Evolutionary conservation across 2,797 vertebrate genomes (phyloP).

Genomic region (Serranus cabrilla): DNA sequence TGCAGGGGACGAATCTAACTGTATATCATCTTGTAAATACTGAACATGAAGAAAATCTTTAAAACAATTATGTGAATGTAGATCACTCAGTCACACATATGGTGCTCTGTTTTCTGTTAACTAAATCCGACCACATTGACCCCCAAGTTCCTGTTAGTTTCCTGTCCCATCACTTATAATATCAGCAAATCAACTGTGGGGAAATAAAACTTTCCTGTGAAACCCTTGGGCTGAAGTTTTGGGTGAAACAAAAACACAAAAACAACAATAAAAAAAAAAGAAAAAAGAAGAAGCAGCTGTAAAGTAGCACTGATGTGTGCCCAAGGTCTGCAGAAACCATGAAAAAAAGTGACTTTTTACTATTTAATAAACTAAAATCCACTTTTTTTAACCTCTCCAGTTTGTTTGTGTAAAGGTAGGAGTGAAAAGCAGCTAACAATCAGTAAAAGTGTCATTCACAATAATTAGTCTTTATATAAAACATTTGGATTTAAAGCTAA

Average conservation of each 20-base stretch:
- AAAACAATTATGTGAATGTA: constrained; percentile 19
- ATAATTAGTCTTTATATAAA: constrained; percentile 12
- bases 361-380: constrained; percentile 8
- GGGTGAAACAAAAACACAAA: neutral
- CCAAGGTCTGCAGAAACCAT: neutral
- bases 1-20: too few relatives aligned
- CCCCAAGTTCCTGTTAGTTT: constrained; percentile 27
- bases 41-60: constrained; percentile 25
- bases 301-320: neutral
- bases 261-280: neutral
- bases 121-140: constrained; percentile 44
- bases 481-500: constrained; percentile 29
- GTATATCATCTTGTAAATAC: neutral
- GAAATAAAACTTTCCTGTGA: constrained; percentile 23
- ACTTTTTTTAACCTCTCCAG: neutral
- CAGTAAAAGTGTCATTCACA: neutral
- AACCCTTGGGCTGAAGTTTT: constrained; percentile 9
- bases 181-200: constrained; percentile 24
- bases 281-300: neutral
- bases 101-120: constrained; percentile 40
- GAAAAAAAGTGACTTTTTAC: constrained; percentile 20
- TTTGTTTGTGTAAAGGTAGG: constrained; percentile 4
- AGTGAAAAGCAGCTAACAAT: constrained; percentile 28
- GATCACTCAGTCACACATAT: constrained; percentile 43
- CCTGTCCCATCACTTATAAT: constrained; percentile 27